Percentiles rank a stretch among this genome's conserved stretches.
phyloP scores from a whole-genome alignment of 2,888 invertebrate genomes.

The Bedellia somnulentella region DNA sequence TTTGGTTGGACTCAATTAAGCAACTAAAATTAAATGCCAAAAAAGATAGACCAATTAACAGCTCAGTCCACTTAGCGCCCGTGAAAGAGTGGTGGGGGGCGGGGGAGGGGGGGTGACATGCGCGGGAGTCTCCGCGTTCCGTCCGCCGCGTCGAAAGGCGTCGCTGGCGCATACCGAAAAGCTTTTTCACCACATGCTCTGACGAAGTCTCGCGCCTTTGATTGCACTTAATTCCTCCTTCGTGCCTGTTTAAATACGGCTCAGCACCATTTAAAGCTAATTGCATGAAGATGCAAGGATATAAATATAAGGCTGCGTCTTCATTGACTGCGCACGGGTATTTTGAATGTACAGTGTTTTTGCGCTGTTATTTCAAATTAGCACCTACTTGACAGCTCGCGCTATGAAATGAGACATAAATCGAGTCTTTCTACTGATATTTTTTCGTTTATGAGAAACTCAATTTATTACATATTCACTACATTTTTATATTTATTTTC shows the following conservation, averaged over 20 bases:
- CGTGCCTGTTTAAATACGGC: conserved; percentile 42
- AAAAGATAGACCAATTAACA: conserved; percentile 3
- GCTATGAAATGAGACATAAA: too few species aligned
- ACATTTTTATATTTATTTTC: too few species aligned
- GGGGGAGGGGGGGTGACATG: neutral
- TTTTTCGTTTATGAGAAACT: too few species aligned
- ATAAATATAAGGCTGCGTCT: conserved; percentile 4
- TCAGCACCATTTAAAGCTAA: conserved; percentile 7
- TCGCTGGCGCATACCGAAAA: conserved; percentile 32
- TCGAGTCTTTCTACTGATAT: too few species aligned
- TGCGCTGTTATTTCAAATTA: too few species aligned
- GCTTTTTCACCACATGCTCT: conserved; percentile 40
- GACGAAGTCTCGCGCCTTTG: conserved; percentile 42
- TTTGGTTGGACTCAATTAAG: too few species aligned
- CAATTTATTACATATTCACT: too few species aligned
- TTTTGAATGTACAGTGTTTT: too few species aligned
- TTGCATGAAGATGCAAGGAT: conserved; percentile 3
- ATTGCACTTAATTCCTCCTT: conserved; percentile 50
- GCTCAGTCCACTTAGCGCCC: neutral
- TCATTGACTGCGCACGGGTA: conserved; percentile 2
- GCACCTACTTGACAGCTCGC: too few species aligned
- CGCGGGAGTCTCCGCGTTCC: conserved; percentile 22
- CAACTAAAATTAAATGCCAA: too few species aligned
- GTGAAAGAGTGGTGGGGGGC: conserved; percentile 2
- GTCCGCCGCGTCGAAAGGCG: conserved; percentile 28